Conservation (phyloP, 2,113 vertebrate species). For the Smithornis capensis region DNA sequence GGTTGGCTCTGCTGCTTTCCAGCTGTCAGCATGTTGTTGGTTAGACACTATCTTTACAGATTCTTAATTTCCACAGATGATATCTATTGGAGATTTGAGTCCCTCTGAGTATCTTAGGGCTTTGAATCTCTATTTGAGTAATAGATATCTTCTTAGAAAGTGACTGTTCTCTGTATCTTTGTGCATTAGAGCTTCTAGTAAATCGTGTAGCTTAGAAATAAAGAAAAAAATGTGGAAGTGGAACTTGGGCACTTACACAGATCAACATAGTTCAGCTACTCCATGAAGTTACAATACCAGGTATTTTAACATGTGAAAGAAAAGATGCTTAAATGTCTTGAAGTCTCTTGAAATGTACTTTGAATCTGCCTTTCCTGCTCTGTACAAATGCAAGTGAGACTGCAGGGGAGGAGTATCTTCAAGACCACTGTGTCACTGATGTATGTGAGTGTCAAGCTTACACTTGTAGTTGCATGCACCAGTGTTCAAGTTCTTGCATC, state of each 20-base stretch:
- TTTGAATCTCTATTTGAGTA: neutral
- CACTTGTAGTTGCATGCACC: neutral
- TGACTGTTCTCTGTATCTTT: neutral
- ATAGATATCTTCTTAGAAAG: neutral
- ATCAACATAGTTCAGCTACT: neutral
- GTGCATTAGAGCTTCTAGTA: neutral
- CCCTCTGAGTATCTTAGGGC: neutral
- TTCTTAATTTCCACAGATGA: neutral
- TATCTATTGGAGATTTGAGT: neutral
- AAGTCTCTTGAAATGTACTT: neutral
- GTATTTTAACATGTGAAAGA: neutral
- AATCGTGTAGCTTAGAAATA: neutral
- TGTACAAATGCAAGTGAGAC: neutral
- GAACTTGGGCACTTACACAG: neutral
- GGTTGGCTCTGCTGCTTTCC: neutral
- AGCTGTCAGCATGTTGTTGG: neutral
- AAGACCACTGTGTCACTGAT: neutral
- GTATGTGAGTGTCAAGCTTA: neutral
- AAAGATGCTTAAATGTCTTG: neutral
- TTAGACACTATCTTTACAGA: neutral
- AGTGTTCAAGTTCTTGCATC: neutral
- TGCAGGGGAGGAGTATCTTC: neutral
- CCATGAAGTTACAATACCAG: neutral
- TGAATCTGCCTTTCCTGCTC: neutral
- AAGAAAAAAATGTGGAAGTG: neutral